Conservation (phyloP, 2,113 vertebrate species). For the Neofelis nebulosa region DNA sequence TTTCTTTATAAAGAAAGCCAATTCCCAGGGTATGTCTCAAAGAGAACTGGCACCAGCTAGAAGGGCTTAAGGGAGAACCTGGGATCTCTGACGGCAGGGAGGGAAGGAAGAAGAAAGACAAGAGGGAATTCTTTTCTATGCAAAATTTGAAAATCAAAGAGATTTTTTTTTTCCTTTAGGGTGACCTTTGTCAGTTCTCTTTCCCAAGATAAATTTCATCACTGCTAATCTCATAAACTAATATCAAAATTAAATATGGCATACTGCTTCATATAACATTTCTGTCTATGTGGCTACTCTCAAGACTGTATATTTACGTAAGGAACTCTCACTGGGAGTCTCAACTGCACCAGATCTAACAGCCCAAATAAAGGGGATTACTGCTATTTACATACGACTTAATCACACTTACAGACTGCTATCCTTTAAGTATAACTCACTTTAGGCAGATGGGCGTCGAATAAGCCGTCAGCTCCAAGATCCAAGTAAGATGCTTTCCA, state of each 20-base stretch:
- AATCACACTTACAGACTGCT: slow-evolving; percentile 79
- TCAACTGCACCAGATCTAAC: slow-evolving; percentile 42
- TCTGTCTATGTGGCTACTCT: slow-evolving; percentile 71
- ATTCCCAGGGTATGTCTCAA: background rate
- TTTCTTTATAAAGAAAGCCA: background rate
- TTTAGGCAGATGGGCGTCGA: background rate
- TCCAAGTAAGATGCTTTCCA: slow-evolving; percentile 3
- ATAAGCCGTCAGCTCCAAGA: background rate
- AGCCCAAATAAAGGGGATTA: slow-evolving; percentile 47
- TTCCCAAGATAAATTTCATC: slow-evolving; percentile 85
- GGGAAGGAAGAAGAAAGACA: background rate
- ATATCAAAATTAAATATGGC: slow-evolving; percentile 85
- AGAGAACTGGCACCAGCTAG: background rate
- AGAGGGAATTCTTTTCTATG: slow-evolving; percentile 42
- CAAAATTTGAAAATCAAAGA: slow-evolving; percentile 69
- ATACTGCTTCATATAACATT: slow-evolving; percentile 78
- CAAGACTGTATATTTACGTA: slow-evolving; percentile 71
- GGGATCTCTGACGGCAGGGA: background rate
- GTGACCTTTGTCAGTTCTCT: slow-evolving; percentile 73
- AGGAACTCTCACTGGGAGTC: slow-evolving; percentile 36
- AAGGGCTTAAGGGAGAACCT: background rate
- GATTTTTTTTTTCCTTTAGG: slow-evolving; percentile 46
- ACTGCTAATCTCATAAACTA: slow-evolving; percentile 83
- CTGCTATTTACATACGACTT: slow-evolving; percentile 80
- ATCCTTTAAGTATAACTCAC: slow-evolving; percentile 33